Evolutionary conservation across 2,113 vertebrate species (phyloP).

Genomic region (Chitala chitala): DNA sequence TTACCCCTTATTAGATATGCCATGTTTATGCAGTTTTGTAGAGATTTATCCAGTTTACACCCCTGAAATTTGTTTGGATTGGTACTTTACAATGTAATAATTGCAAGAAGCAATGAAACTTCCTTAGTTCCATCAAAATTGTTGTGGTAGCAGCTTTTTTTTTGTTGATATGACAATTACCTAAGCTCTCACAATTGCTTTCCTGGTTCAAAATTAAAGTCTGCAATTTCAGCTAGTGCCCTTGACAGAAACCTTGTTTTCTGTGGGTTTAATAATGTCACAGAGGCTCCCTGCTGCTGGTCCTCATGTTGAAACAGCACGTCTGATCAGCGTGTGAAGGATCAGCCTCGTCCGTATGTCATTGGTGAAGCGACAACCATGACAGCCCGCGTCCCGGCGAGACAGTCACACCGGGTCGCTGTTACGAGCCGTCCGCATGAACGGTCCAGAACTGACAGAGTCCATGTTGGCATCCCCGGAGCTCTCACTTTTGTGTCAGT

Average conservation of each 20-base stretch:
- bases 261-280: constrained; percentile 14
- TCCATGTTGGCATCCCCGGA: not conserved
- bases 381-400: not conserved
- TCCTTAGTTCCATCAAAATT: not conserved
- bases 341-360: constrained; percentile 15
- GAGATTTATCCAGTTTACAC: no score
- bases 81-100: no score
- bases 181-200: not conserved
- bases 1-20: no score
- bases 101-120: not conserved
- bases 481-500: no score
- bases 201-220: not conserved
- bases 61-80: no score
- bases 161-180: not conserved
- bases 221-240: constrained; percentile 4
- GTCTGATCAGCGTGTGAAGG: constrained; percentile 22
- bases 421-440: not conserved
- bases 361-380: constrained; percentile 1
- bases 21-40: no score
- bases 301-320: not conserved
- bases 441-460: constrained; percentile 12
- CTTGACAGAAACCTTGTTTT: constrained; percentile 19
- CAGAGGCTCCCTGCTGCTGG: not conserved
- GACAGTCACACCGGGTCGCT: not conserved
- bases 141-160: not conserved